Evolutionary conservation across 2,888 invertebrate genomes (phyloP).

Genomic region (Troides helena): DNA sequence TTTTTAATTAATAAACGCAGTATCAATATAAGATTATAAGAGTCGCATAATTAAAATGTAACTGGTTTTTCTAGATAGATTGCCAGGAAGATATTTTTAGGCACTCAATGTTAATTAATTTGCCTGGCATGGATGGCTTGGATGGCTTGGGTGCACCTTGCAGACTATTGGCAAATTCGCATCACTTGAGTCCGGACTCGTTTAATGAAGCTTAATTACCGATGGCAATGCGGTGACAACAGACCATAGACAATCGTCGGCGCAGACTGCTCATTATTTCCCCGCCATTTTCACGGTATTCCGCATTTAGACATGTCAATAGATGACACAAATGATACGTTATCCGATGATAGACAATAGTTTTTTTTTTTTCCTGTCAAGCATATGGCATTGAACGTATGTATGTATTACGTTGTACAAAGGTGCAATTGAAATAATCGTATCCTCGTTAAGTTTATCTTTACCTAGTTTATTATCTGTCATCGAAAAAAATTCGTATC

Average conservation of each 20-base stretch:
- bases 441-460: not conserved
- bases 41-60: not conserved
- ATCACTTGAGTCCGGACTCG: conserved; percentile 43
- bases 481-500: not conserved
- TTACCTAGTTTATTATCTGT: not conserved
- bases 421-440: not conserved
- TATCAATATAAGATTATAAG: not conserved
- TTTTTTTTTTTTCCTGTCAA: conserved; percentile 1
- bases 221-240: conserved; percentile 30
- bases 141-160: not conserved
- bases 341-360: not conserved
- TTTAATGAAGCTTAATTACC: conserved; percentile 40
- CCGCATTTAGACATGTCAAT: conserved; percentile 19
- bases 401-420: not conserved
- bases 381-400: not conserved
- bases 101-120: not conserved
- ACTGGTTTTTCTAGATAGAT: not conserved
- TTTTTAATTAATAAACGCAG: not conserved
- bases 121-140: not conserved
- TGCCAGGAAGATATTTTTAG: not conserved
- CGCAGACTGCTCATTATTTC: conserved; percentile 37
- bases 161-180: conserved; percentile 23
- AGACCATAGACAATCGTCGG: conserved; percentile 38
- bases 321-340: conserved; percentile 19
- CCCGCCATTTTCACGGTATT: conserved; percentile 23